These are phyloP conservation scores for Oncopeltus fasciatus DNA, from an alignment of 1,140 invertebrate species.

Conservation along the genomic window DNA sequence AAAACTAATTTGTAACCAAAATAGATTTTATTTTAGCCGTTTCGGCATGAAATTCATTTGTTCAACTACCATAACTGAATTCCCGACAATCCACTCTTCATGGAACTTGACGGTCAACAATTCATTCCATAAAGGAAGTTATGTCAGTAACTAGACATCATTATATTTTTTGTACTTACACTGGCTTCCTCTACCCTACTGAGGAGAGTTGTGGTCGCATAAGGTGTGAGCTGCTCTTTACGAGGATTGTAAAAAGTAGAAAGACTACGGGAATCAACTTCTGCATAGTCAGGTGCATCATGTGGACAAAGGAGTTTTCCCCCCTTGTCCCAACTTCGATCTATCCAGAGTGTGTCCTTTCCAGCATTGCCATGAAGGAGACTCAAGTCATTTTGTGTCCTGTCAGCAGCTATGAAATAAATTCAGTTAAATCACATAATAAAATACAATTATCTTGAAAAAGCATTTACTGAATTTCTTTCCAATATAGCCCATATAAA, in stretches of 20 bases:
- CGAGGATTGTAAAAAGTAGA: conserved; percentile 66
- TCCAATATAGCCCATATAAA: too few relatives aligned
- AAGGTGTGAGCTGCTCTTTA: conserved; percentile 57
- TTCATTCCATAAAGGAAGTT: too few relatives aligned
- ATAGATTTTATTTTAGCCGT: too few relatives aligned
- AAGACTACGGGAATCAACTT: conserved; percentile 55
- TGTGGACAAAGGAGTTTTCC: conserved; percentile 29
- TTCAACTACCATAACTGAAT: too few relatives aligned
- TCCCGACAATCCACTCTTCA: too few relatives aligned
- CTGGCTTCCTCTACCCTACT: conserved; percentile 22
- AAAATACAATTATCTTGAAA: too few relatives aligned
- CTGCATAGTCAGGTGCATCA: conserved; percentile 52
- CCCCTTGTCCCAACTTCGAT: conserved; percentile 50
- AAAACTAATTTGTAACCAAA: too few relatives aligned
- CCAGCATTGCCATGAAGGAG: conserved; percentile 28
- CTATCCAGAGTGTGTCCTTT: conserved; percentile 61
- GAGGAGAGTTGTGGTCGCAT: conserved; percentile 65
- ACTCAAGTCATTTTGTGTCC: conserved; percentile 23
- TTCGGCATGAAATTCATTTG: too few relatives aligned
- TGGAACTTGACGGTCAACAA: too few relatives aligned
- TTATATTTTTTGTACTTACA: conserved; percentile 12
- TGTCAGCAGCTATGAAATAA: conserved; percentile 22
- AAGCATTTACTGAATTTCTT: too few relatives aligned
- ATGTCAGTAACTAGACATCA: too few relatives aligned
- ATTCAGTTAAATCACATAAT: too few relatives aligned